phyloP scores from a whole-genome alignment of 2,797 vertebrate genomes.

The Rhynchotus rufescens region DNA sequence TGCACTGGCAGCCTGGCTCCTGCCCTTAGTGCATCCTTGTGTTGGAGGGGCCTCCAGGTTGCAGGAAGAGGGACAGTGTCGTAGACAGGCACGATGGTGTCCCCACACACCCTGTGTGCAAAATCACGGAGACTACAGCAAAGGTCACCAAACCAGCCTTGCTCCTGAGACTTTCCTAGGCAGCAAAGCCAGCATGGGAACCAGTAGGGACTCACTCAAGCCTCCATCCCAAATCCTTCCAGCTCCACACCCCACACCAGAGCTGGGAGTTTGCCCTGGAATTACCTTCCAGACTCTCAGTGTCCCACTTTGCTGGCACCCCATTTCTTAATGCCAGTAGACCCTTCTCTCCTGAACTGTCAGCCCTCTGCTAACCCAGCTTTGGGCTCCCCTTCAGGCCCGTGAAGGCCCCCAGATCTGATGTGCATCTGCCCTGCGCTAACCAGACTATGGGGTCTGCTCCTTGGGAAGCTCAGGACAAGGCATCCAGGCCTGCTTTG shows the following conservation, averaged over 20 bases:
- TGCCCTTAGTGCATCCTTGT: not conserved
- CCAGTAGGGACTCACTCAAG: not conserved
- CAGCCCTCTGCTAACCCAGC: not conserved
- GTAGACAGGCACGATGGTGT: not conserved
- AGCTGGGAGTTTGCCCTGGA: rapidly evolving
- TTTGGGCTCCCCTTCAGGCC: not conserved
- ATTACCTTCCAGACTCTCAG: not conserved
- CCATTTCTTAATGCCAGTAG: rapidly evolving
- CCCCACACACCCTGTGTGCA: not conserved
- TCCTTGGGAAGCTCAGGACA: rapidly evolving
- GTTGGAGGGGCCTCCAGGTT: not conserved
- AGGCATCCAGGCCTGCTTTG: not conserved
- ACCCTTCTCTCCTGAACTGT: not conserved
- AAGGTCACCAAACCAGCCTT: not conserved
- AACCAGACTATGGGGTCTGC: not conserved
- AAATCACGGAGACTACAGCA: not conserved
- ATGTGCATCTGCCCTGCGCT: not conserved
- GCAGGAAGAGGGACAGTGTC: not conserved
- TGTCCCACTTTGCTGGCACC: not conserved
- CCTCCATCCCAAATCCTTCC: not conserved
- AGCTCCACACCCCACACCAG: not conserved
- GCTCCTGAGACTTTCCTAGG: not conserved
- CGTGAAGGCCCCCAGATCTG: not conserved
- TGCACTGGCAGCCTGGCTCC: not conserved
- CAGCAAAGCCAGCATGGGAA: not conserved